Base-by-base conservation (phyloP, 92 coral and sea anemone genomes). In the Zoanthus sansibaricus region DNA sequence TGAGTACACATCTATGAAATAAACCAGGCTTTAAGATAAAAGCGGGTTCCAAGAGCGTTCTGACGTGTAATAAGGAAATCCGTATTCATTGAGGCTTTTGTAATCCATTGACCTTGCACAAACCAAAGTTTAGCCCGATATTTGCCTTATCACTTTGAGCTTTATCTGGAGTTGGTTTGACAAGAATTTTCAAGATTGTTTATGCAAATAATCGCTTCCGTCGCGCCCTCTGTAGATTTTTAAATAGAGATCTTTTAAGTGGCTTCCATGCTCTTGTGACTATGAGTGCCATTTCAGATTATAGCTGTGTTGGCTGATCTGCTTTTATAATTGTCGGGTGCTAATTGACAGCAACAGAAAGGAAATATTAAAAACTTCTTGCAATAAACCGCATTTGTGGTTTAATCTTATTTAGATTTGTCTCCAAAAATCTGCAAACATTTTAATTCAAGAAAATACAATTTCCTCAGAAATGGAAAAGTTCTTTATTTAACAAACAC, bases 51-150 rank as follows among this genome's bases (percentile, higher is more conserved):
- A 37, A 37, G 88, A 86, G 86, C 91, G 83, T 82, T 92, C 88
- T 90, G 86, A 83, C 89, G 82, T 94, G 94, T 88, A 37, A 37
- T 93, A 90, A 94, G 92, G 88, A 90, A 48, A 80, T 80, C 59
- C 73, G 75, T 11, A 46, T 67, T 45, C 85, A 80, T 47, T 25
- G 20, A 48, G 66, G 85, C 85, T 46, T 80, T 64, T 66, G 85
- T 66, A 80, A 66, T 64, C 85, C 73, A 20, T 21, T 80, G 85
- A 80, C 74, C 74, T 80, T 80, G 75, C 59, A 62, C 75, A 80
- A 80, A 80, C 85, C 73, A 64, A 16, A 67, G 59, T 78, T 80
- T 64, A 32, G 54, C 10, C 46, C 5, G 25, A 46, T 80, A 48
- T 80, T 80, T 80, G 85, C 73, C n/a, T 80, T 80, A 33, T 45